Base-by-base conservation (phyloP, 1,140 invertebrate species). In the Leptestheria dahalacensis region DNA sequence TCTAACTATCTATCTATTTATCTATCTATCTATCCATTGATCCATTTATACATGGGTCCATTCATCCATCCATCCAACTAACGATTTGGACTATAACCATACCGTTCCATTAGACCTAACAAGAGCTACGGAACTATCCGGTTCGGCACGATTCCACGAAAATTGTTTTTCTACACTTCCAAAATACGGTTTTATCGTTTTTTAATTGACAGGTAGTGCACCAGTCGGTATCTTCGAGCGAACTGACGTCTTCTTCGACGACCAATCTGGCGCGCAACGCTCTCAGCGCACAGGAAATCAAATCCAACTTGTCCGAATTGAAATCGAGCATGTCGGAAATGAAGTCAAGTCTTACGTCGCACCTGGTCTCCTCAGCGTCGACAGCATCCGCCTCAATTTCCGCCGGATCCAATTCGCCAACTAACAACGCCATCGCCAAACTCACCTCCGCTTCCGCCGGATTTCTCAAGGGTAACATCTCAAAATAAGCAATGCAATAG, bases 291-390 rank as follows among this genome's bases (percentile, higher is more conserved):
- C 62, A 67, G 50, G 62, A 65, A n/a, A 77, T 84, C 68, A 83
- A 84, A 71, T 81, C 80, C 18, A 82, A 85, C 71, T 75, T 86
- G 49, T 79, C 77, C 61, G 83, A 86, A 64, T 75, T 86, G 48
- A 82, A 86, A 70, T 82, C 79, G 66, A 82, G 82, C 65, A 83
- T 86, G 70, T 83, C 82, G 24, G 83, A 85, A 74, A 84, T 87
- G 78, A 85, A 83, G 66, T 79, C 61, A 2, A 46, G 28, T 11
- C 61, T 61, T 48, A 50, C 33, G 6, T 41, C 33, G 6, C 33
- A 41, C 15, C 33, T 41, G 6, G 33, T 41, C 6, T 41, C 33
- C 6, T 41, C 33, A 9, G 33, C 33, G 33, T 20, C 26, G 20
- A 20, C 25, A 15, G 26, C 53, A 23, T 20, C 53, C 11, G 26